These are phyloP conservation scores for Agrilus biguttatus DNA, from an alignment of 2,888 invertebrate species.

Conservation along the genomic window DNA sequence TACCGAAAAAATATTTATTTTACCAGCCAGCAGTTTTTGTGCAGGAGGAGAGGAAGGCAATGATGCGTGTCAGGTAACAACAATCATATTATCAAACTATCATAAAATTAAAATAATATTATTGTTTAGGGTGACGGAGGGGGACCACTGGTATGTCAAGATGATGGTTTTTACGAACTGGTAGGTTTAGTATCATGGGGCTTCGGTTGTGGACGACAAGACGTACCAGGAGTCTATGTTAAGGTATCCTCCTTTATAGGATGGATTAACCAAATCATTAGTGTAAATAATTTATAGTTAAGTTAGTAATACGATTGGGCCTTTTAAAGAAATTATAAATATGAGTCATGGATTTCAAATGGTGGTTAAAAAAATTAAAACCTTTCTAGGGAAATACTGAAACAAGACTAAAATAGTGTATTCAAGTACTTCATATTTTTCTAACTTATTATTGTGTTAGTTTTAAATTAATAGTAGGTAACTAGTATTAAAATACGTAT, in stretches of 20 bases:
- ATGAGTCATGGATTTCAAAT: too few species aligned
- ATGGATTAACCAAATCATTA: constrained; percentile 95
- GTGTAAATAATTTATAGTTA: constrained; percentile 72
- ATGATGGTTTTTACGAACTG: constrained; percentile 83
- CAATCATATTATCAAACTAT: too few species aligned
- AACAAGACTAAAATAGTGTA: too few species aligned
- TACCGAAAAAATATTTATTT: constrained; percentile 85
- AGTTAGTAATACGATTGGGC: too few species aligned
- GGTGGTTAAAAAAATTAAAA: too few species aligned
- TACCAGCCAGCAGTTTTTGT: constrained; percentile 87
- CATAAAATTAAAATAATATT: neutral
- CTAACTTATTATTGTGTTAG: too few species aligned
- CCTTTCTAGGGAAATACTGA: too few species aligned
- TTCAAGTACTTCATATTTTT: too few species aligned
- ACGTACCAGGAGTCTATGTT: constrained; percentile 94
- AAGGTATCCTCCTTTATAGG: constrained; percentile 91
- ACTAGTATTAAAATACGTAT: too few species aligned
- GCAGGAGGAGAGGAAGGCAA: constrained; percentile 87
- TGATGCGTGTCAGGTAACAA: constrained; percentile 80
- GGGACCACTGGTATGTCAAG: constrained; percentile 83
- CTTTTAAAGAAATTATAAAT: too few species aligned
- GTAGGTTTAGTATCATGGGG: constrained; percentile 93
- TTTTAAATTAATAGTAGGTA: too few species aligned
- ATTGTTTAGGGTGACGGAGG: constrained; percentile 77
- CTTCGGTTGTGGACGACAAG: constrained; percentile 81